A percentile compares a stretch with the other conserved stretches of the same genome.
These are phyloP conservation scores for Cotesia chilonis DNA, from an alignment of 1,140 invertebrate species.

Conservation along the genomic window DNA sequence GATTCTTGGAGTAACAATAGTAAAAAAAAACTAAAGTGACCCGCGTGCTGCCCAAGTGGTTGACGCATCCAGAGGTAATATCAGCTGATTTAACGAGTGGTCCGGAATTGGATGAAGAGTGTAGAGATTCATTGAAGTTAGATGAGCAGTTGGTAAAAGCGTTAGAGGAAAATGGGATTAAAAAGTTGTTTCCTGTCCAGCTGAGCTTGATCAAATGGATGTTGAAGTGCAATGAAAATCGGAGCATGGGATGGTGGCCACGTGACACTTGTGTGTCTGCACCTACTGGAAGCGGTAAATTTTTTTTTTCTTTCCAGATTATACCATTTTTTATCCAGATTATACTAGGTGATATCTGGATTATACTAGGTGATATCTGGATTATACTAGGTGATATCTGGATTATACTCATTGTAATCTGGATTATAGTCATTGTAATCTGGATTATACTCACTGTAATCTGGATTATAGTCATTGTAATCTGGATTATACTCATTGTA, in stretches of 20 bases:
- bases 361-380: too few relatives aligned
- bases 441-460: too few relatives aligned
- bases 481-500: too few relatives aligned
- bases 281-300: constrained; percentile 91
- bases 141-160: constrained; percentile 71
- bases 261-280: constrained; percentile 96
- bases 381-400: too few relatives aligned
- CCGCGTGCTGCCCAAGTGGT: constrained; percentile 85
- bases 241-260: constrained; percentile 71
- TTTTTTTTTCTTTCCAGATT: not conserved
- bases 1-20: constrained; percentile 51
- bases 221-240: constrained; percentile 70
- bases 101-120: constrained; percentile 66
- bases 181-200: constrained; percentile 90
- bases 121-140: constrained; percentile 66
- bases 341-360: too few relatives aligned
- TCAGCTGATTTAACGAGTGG: constrained; percentile 74
- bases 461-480: too few relatives aligned
- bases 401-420: too few relatives aligned
- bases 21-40: constrained; percentile 66
- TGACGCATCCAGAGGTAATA: constrained; percentile 81
- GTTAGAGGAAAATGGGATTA: constrained; percentile 78
- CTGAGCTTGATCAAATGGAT: constrained; percentile 83
- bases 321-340: too few relatives aligned
- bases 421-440: too few relatives aligned